Conservation (phyloP, 2,888 invertebrate species). For the Girardia tigrina region DNA sequence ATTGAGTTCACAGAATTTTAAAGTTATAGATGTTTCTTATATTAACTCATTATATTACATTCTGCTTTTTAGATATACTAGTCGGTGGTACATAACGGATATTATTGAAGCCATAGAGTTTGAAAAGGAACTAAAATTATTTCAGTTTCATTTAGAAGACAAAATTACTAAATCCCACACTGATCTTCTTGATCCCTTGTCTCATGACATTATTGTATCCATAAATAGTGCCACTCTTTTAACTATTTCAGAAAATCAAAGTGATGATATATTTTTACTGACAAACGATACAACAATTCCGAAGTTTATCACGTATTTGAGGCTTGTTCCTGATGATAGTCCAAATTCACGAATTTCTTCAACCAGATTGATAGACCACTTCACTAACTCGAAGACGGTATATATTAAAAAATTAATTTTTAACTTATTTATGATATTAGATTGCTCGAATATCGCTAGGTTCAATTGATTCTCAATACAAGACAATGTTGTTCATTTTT, state of each 20-base stretch:
- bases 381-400: background rate
- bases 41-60: too few species aligned
- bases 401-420: background rate
- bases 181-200: background rate
- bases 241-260: background rate
- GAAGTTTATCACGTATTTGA: background rate
- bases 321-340: background rate
- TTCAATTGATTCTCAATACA: background rate
- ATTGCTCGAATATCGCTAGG: background rate
- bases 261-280: background rate
- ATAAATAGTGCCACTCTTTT: background rate
- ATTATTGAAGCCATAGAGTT: background rate
- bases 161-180: background rate
- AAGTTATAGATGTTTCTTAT: too few species aligned
- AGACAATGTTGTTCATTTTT: background rate
- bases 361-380: background rate
- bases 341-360: background rate
- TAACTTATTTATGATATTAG: background rate
- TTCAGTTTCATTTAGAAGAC: background rate
- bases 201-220: background rate
- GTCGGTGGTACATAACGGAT: background rate
- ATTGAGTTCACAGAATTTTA: too few species aligned
- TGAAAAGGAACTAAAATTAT: background rate
- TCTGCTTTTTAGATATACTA: background rate
- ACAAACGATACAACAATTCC: constrained; percentile 1